These are phyloP conservation scores for Lochmaea crataegi DNA, from an alignment of 2,888 invertebrate species.

Conservation along the genomic window DNA sequence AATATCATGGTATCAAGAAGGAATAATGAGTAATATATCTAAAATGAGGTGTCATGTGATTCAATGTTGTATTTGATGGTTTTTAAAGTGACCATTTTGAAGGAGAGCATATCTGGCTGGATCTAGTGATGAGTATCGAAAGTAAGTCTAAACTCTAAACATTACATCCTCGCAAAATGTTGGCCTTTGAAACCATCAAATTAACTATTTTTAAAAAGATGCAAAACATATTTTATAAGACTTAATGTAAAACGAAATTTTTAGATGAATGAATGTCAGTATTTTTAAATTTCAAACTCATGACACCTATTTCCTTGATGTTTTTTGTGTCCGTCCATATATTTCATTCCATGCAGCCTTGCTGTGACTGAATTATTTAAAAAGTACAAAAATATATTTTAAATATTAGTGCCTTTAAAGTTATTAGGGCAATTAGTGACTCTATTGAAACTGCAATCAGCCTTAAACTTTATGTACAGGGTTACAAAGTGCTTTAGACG, in stretches of 20 bases:
- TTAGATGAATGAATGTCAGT: neutral
- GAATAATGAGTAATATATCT: slow-evolving; percentile 30
- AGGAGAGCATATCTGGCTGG: no score
- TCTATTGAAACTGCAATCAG: no score
- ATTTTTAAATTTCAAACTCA: neutral
- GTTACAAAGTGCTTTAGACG: no score
- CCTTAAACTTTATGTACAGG: no score
- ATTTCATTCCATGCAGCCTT: neutral
- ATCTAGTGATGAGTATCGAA: no score
- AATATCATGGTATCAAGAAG: slow-evolving; percentile 56
- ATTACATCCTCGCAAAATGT: no score
- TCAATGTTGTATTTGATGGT: neutral
- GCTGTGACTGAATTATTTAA: neutral
- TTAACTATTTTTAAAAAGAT: no score
- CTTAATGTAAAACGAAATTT: neutral
- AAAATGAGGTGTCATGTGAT: slow-evolving; percentile 9
- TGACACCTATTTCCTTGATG: neutral
- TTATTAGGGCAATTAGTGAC: neutral
- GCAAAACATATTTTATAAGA: neutral
- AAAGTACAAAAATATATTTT: slow-evolving; percentile 1
- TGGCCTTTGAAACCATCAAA: no score
- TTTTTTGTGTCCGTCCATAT: neutral
- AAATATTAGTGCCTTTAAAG: neutral
- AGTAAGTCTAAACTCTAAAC: no score
- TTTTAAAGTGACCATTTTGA: no score